Percentiles rank a stretch among this genome's conserved stretches.
Evolutionary conservation across 1,140 invertebrate species (phyloP).

Genomic region (Papilio polytes): DNA sequence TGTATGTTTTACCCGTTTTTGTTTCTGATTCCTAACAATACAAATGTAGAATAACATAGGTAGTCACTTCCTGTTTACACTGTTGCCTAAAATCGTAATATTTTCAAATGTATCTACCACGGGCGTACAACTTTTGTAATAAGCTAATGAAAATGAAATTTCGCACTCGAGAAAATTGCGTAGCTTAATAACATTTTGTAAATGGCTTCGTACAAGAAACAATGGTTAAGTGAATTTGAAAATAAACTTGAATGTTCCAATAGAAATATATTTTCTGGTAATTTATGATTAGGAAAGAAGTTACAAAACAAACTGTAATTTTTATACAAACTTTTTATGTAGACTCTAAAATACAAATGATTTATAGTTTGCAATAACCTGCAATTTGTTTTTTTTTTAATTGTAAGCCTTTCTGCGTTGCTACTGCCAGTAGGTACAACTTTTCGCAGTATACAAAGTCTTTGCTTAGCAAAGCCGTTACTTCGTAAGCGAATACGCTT

Average conservation of each 20-base stretch:
- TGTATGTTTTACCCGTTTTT: no score
- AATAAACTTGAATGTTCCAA: conserved; percentile 17
- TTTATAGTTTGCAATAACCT: neutral
- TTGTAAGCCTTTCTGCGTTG: neutral
- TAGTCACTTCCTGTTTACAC: neutral
- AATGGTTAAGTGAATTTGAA: conserved; percentile 17
- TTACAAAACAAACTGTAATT: neutral
- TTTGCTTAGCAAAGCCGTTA: neutral
- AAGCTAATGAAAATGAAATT: conserved; percentile 32
- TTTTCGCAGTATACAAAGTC: neutral
- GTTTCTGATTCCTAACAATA: neutral
- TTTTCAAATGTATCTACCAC: neutral
- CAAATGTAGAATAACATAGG: neutral
- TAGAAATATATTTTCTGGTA: neutral
- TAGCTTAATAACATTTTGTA: conserved; percentile 15
- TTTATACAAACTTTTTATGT: neutral
- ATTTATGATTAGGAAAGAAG: neutral
- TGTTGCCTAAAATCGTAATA: neutral
- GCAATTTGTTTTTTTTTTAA: neutral
- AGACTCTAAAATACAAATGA: neutral
- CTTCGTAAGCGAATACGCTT: neutral
- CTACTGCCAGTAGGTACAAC: neutral
- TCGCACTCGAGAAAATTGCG: conserved; percentile 34
- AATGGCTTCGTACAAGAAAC: conserved; percentile 17
- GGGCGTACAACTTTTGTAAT: conserved; percentile 24